These are phyloP conservation scores for Tadarida brasiliensis DNA, from an alignment of 2,797 vertebrate species.

Conservation along the genomic window DNA sequence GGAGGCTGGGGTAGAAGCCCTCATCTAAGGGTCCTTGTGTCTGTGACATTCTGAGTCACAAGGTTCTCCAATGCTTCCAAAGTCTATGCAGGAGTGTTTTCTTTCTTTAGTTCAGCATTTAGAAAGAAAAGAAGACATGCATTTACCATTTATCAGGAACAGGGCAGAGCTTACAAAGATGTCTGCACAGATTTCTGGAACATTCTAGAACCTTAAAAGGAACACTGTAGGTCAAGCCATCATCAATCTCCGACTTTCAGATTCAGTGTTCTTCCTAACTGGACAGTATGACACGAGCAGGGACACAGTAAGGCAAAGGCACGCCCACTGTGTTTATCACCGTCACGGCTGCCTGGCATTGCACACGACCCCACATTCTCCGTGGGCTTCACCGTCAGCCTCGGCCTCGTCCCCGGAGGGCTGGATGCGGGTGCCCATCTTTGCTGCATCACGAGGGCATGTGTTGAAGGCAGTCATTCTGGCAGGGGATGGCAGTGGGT, in stretches of 20 bases:
- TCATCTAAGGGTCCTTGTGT: neutral
- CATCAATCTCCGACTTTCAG: neutral
- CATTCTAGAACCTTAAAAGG: neutral
- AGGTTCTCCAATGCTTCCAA: neutral
- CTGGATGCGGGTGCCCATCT: neutral
- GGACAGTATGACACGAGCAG: neutral
- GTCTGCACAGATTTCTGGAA: neutral
- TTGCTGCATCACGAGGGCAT: neutral
- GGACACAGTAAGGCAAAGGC: neutral
- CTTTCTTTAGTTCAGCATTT: slow-evolving; percentile 10
- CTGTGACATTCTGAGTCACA: neutral
- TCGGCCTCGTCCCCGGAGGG: neutral
- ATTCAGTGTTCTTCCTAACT: neutral
- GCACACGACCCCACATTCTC: neutral
- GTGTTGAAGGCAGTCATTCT: neutral
- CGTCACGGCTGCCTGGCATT: neutral
- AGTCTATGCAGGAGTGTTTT: neutral
- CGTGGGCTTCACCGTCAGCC: neutral
- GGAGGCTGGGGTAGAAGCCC: neutral
- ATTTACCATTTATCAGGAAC: neutral
- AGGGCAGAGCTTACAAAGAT: neutral
- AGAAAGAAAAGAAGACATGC: neutral
- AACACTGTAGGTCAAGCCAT: neutral
- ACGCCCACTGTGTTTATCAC: neutral
- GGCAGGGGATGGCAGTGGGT: neutral